Evolutionary conservation across 2,113 vertebrate species (phyloP).

Genomic region (Nothobranchius kuhntae): DNA sequence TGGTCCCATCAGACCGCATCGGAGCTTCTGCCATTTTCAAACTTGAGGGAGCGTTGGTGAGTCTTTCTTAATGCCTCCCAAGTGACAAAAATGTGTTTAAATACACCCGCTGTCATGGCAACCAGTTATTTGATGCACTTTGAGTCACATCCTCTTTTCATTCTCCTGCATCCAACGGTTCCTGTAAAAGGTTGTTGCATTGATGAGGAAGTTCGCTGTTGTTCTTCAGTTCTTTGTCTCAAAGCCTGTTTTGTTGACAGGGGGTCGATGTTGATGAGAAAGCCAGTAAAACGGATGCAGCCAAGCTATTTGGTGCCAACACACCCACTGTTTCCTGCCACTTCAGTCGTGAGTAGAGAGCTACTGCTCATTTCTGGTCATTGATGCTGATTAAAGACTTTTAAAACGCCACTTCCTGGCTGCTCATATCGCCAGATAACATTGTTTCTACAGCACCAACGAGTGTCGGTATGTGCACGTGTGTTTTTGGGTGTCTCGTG

Average conservation of each 20-base stretch:
- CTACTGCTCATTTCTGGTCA: constrained; percentile 27
- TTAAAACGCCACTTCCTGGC: constrained; percentile 35
- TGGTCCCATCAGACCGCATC: constrained; percentile 87
- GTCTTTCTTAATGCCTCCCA: constrained; percentile 37
- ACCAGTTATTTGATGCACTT: constrained; percentile 1
- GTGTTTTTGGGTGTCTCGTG: neutral
- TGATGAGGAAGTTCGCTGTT: constrained; percentile 18
- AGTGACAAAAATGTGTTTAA: neutral
- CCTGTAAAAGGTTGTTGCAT: constrained; percentile 22
- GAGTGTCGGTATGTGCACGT: neutral
- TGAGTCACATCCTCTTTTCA: constrained; percentile 54
- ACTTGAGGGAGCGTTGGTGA: constrained; percentile 93
- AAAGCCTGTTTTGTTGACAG: constrained; percentile 63
- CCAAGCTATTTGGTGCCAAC: constrained; percentile 90
- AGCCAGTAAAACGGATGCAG: constrained; percentile 80
- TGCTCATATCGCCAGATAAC: constrained; percentile 13
- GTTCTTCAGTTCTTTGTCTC: constrained; percentile 16
- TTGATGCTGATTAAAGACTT: constrained; percentile 51
- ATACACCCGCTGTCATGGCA: constrained; percentile 13
- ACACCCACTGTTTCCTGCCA: constrained; percentile 93
- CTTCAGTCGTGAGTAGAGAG: constrained; percentile 86
- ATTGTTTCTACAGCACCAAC: neutral
- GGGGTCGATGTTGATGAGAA: constrained; percentile 89
- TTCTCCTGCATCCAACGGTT: constrained; percentile 23
- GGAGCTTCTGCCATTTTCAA: constrained; percentile 93